These are phyloP conservation scores for Octopus sinensis DNA, from an alignment of 1,140 invertebrate species.

Conservation along the genomic window DNA sequence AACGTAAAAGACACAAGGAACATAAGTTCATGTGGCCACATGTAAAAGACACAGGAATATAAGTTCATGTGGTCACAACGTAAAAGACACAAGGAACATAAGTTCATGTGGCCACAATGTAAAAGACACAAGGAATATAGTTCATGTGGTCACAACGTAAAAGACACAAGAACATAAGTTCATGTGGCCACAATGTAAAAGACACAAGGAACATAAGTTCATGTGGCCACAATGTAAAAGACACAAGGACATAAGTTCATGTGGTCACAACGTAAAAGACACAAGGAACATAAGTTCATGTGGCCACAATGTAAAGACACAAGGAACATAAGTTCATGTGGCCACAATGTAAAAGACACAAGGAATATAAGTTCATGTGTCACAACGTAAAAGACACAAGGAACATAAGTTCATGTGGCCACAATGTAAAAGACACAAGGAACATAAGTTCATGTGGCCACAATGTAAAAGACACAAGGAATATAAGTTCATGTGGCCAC, in stretches of 20 bases:
- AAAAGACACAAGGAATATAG: background rate
- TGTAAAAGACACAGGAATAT: background rate
- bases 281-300: background rate
- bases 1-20: background rate
- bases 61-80: background rate
- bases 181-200: background rate
- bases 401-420: too few relatives aligned
- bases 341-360: constrained; percentile 1
- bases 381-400: background rate
- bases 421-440: background rate
- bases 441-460: background rate
- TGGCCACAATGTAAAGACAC: constrained; percentile 4
- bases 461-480: background rate
- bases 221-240: background rate
- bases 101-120: background rate
- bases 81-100: background rate
- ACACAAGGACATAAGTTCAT: background rate
- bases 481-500: background rate
- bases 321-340: background rate
- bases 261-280: constrained; percentile 2
- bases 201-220: background rate
- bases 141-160: background rate
- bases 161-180: background rate
- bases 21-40: background rate
- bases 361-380: background rate